Conservation (phyloP, 2,888 invertebrate genomes). For the Lasioglossum lativentre region DNA sequence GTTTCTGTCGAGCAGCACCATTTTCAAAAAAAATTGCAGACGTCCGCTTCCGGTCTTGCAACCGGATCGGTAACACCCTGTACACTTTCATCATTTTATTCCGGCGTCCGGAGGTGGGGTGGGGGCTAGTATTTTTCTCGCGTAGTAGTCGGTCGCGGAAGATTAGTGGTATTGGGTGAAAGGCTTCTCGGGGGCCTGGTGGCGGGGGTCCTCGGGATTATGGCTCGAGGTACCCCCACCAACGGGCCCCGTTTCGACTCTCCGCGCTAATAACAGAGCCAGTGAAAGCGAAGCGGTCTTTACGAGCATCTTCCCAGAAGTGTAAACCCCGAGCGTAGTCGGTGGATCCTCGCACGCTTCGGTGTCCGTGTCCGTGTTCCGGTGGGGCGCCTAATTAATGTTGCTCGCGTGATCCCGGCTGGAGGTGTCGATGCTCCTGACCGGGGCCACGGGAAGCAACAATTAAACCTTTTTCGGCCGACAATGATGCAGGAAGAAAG, state of each 20-base stretch:
- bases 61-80: background rate
- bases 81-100: conserved; percentile 50
- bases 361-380: conserved; percentile 18
- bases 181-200: conserved; percentile 68
- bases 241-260: conserved; percentile 77
- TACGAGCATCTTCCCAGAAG: conserved; percentile 84
- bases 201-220: conserved; percentile 77
- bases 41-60: background rate
- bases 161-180: conserved; percentile 78
- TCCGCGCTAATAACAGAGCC: conserved; percentile 83
- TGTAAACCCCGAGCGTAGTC: conserved; percentile 79
- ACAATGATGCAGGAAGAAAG: conserved; percentile 23
- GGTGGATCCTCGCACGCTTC: conserved; percentile 26
- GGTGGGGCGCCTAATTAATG: conserved; percentile 77
- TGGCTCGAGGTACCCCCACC: conserved; percentile 74
- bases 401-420: conserved; percentile 47
- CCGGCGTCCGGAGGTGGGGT: conserved; percentile 27
- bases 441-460: background rate
- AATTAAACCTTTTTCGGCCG: background rate
- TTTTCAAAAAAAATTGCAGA: background rate
- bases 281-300: conserved; percentile 81
- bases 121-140: conserved; percentile 15
- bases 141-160: conserved; percentile 66
- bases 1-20: background rate
- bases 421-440: conserved; percentile 9